Percentiles rank a stretch among this genome's conserved stretches.
Conservation (phyloP, 2,888 invertebrate species). For the Drosophila limbata region DNA sequence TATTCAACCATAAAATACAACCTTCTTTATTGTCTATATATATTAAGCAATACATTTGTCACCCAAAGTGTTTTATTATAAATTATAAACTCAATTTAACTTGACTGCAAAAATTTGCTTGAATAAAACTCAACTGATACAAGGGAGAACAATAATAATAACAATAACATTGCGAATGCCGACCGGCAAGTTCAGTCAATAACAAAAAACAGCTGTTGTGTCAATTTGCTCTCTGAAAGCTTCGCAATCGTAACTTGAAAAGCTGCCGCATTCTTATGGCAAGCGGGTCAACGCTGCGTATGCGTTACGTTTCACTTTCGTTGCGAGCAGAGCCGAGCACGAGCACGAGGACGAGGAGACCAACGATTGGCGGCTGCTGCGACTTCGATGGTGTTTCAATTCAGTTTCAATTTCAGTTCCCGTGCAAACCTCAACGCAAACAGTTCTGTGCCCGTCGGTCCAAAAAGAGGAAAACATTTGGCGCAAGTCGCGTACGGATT, state of each 20-base stretch:
- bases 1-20: no score
- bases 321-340: slow-evolving; percentile 45
- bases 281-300: slow-evolving; percentile 71
- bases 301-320: slow-evolving; percentile 78
- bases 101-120: slow-evolving; percentile 23
- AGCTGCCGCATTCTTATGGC: slow-evolving; percentile 47
- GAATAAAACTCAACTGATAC: slow-evolving; percentile 15
- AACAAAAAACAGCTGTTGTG: slow-evolving; percentile 79
- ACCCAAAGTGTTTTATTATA: no score
- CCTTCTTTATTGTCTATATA: no score
- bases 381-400: slow-evolving; percentile 59
- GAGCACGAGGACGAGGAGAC: slow-evolving; percentile 2
- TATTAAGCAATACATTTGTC: no score
- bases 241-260: slow-evolving; percentile 32
- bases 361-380: slow-evolving; percentile 53
- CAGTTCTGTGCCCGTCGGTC: slow-evolving; percentile 62
- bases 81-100: background rate
- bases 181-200: slow-evolving; percentile 63
- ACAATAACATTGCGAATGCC: slow-evolving; percentile 28
- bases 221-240: slow-evolving; percentile 48
- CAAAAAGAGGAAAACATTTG: slow-evolving; percentile 9
- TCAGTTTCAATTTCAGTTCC: slow-evolving; percentile 78
- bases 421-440: slow-evolving; percentile 73
- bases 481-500: slow-evolving; percentile 58
- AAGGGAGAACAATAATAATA: slow-evolving; percentile 29